Percentiles rank a stretch among this genome's conserved stretches.
Conservation (phyloP, 1,140 invertebrate species). For the Linepithema humile region DNA sequence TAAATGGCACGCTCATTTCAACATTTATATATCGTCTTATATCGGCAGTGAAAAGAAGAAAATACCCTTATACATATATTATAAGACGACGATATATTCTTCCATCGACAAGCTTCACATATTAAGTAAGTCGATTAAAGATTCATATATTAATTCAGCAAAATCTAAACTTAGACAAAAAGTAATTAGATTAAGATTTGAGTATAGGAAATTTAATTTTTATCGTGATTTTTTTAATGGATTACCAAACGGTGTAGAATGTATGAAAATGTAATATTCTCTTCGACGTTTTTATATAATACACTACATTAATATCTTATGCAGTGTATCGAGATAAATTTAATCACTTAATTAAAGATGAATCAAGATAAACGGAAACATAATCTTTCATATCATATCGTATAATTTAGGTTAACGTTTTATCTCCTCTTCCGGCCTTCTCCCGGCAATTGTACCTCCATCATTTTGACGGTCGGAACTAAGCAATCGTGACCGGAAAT, state of each 20-base stretch:
- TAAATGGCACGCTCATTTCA: background rate
- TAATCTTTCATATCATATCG: background rate
- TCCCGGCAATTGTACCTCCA: background rate
- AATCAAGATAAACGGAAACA: background rate
- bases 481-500: slow-evolving; percentile 32
- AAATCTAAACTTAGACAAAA: background rate
- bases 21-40: background rate
- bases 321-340: background rate
- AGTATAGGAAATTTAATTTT: background rate
- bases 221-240: background rate
- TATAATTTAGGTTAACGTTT: slow-evolving; percentile 7
- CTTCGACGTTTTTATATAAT: background rate
- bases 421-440: background rate
- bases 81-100: background rate
- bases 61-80: background rate
- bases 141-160: too few relatives aligned
- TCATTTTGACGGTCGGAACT: slow-evolving; percentile 9
- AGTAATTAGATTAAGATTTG: background rate
- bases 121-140: slow-evolving; percentile 1
- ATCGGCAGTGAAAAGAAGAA: background rate
- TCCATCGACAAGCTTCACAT: background rate
- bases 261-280: background rate
- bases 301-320: background rate
- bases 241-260: background rate
- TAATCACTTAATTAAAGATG: background rate